Conservation (phyloP, 2,888 invertebrate species). For the Nemapogon koenigi region DNA sequence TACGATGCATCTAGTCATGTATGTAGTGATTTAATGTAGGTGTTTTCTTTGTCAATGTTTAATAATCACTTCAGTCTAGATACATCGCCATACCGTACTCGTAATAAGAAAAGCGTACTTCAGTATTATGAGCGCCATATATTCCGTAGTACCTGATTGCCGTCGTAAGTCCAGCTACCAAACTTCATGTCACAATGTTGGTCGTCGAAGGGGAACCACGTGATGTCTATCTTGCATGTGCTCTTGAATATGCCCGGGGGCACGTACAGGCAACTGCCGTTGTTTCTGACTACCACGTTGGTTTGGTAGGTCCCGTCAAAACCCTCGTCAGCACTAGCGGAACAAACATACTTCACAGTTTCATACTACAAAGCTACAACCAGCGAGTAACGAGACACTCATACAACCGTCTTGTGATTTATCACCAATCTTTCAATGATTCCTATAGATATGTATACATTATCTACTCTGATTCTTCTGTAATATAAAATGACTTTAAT, state of each 20-base stretch:
- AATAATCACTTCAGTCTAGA: too few species aligned
- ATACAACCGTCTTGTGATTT: slow-evolving; percentile 1
- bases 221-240: slow-evolving; percentile 99
- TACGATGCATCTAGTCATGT: too few species aligned
- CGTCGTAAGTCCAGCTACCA: slow-evolving; percentile 99
- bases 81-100: too few species aligned
- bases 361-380: too few species aligned
- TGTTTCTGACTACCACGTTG: slow-evolving; percentile 98
- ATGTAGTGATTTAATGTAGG: too few species aligned
- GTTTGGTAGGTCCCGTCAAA: slow-evolving; percentile 99
- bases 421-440: slow-evolving; percentile 8
- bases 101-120: too few species aligned
- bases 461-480: too few species aligned
- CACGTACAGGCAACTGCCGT: slow-evolving; percentile 98
- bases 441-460: too few species aligned
- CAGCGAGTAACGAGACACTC: slow-evolving; percentile 5
- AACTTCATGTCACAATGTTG: slow-evolving; percentile 99
- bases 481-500: too few species aligned
- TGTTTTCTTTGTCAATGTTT: too few species aligned
- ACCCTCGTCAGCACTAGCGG: slow-evolving; percentile 96
- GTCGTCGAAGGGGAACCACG: slow-evolving; percentile 99
- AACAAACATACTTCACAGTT: too few species aligned
- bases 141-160: slow-evolving; percentile 88
- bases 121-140: too few species aligned
- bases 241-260: slow-evolving; percentile 99